These are phyloP conservation scores for Brachionichthys hirsutus DNA, from an alignment of 2,113 vertebrate genomes.

Conservation along the genomic window DNA sequence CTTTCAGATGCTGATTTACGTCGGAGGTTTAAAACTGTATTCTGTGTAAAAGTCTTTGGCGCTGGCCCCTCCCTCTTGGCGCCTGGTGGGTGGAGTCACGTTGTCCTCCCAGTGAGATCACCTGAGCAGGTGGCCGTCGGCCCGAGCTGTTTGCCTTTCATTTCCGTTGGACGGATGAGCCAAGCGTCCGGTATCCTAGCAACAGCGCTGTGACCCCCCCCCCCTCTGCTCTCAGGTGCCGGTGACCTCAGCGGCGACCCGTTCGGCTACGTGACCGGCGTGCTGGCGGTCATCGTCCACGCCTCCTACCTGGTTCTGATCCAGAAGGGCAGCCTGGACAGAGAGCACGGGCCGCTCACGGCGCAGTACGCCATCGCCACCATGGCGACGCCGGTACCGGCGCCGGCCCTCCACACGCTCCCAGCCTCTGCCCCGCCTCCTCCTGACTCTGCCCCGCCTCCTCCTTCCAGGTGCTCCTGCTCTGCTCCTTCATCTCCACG, in stretches of 20 bases:
- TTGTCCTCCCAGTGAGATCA: too few relatives aligned
- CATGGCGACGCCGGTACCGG: slow-evolving; percentile 83
- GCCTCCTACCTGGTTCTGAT: slow-evolving; percentile 96
- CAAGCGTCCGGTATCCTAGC: too few relatives aligned
- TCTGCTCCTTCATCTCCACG: slow-evolving; percentile 88
- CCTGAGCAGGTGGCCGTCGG: too few relatives aligned
- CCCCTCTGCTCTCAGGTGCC: slow-evolving; percentile 84
- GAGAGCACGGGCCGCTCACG: slow-evolving; percentile 89
- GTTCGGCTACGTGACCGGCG: slow-evolving; percentile 90
- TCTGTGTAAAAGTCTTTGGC: too few relatives aligned
- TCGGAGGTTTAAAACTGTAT: too few relatives aligned
- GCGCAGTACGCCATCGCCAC: slow-evolving; percentile 94
- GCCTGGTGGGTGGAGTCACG: too few relatives aligned
- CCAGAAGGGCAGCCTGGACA: slow-evolving; percentile 91
- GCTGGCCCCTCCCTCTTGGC: too few relatives aligned
- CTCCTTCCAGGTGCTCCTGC: slow-evolving; percentile 82
- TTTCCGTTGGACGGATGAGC: too few relatives aligned
- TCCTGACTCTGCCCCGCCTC: rapidly evolving
- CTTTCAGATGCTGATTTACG: too few relatives aligned
- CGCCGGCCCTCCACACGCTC: too few relatives aligned
- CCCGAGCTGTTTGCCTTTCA: too few relatives aligned
- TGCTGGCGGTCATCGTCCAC: slow-evolving; percentile 92
- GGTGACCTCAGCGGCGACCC: slow-evolving; percentile 93
- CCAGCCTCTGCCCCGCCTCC: neutral
- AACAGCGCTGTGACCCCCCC: too few relatives aligned